A percentile compares a stretch with the other conserved stretches of the same genome.
Conservation (phyloP, 1,140 invertebrate species). For the Neocloeon triangulifer region DNA sequence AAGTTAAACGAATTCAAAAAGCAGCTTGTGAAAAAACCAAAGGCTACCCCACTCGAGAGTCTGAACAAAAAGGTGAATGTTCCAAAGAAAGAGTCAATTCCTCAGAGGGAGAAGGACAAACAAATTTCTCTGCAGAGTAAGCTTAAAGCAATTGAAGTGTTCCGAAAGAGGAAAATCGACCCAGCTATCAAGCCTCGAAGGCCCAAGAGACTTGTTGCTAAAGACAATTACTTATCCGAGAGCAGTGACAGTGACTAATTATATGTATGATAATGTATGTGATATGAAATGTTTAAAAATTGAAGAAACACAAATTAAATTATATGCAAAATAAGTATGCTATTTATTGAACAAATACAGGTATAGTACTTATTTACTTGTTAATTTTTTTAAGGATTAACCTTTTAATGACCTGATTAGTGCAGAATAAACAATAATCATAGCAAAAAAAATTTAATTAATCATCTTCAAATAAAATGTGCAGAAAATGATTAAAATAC, state of each 20-base stretch:
- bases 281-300: too few species aligned
- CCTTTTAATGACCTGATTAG: too few species aligned
- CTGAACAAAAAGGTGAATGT: slow-evolving; percentile 7
- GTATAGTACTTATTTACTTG: too few species aligned
- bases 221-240: background rate
- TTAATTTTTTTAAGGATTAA: too few species aligned
- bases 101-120: slow-evolving; percentile 44
- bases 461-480: too few species aligned
- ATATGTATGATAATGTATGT: too few species aligned
- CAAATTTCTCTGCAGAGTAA: slow-evolving; percentile 37
- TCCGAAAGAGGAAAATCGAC: slow-evolving; percentile 31
- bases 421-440: too few species aligned
- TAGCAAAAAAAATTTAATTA: too few species aligned
- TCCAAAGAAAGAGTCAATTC: slow-evolving; percentile 46
- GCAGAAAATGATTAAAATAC: too few species aligned
- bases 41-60: slow-evolving; percentile 9
- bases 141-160: slow-evolving; percentile 48
- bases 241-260: slow-evolving; percentile 3
- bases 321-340: too few species aligned
- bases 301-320: too few species aligned
- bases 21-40: slow-evolving; percentile 24
- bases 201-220: slow-evolving; percentile 6
- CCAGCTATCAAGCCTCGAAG: slow-evolving; percentile 13
- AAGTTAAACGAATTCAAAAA: slow-evolving; percentile 52
- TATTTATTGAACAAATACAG: too few species aligned